These are phyloP conservation scores for Watsonalla cultraria DNA, from an alignment of 2,888 invertebrate genomes.

Conservation along the genomic window DNA sequence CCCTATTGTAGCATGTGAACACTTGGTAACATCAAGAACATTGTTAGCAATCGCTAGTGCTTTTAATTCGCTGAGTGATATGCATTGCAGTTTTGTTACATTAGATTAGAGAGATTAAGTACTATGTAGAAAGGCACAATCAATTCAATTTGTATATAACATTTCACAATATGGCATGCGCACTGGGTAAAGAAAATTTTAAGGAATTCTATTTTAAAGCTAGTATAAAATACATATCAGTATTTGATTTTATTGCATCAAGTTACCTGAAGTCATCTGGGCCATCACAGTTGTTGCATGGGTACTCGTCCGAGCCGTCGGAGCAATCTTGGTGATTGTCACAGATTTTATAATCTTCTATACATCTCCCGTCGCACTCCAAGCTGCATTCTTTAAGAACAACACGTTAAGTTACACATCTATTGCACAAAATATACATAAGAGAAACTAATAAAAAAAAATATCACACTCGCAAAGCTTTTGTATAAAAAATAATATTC, in stretches of 20 bases:
- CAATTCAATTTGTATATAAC: no score
- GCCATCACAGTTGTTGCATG: constrained; percentile 50
- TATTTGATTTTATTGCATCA: no score
- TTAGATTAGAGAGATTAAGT: no score
- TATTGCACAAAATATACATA: constrained; percentile 1
- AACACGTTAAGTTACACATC: constrained; percentile 28
- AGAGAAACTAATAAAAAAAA: constrained; percentile 2
- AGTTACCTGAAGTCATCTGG: constrained; percentile 64
- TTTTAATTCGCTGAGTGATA: not conserved
- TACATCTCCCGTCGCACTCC: constrained; percentile 78
- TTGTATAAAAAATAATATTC: not conserved
- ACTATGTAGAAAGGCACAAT: no score
- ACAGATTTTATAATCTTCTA: constrained; percentile 79
- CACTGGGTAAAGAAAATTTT: no score
- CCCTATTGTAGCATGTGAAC: constrained; percentile 7
- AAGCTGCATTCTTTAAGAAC: constrained; percentile 58
- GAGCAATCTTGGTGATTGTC: constrained; percentile 77
- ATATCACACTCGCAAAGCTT: constrained; percentile 9
- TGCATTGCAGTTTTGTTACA: not conserved
- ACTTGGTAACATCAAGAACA: not conserved
- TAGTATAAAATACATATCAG: no score
- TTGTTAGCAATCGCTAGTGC: constrained; percentile 15
- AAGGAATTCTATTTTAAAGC: no score
- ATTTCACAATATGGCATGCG: no score
- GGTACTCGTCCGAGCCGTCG: constrained; percentile 79